Evolutionary conservation across 2,888 invertebrate species (phyloP), one percentile per base, ranked within the genome.

Genomic region (Cephus rjabovi): DNA sequence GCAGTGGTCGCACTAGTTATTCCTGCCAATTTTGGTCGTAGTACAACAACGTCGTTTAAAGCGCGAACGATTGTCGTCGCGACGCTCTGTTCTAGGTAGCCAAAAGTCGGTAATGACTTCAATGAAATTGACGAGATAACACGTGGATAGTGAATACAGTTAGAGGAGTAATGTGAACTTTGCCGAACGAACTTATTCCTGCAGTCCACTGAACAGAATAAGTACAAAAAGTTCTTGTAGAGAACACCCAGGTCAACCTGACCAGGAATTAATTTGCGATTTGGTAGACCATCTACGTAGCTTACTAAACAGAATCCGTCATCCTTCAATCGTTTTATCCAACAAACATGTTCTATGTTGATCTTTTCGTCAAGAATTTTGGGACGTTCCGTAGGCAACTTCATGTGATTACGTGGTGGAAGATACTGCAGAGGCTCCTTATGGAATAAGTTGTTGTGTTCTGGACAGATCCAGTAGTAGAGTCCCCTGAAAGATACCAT

Each of bases 1-100:
- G 93, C 95, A 0, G 95, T 94, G 11, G 91, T 77, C 74, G 89
- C 82, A 68, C 93, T 88, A 81, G 91, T 90, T 34, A 95, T 89
- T 1, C 94, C 94, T 1, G 94, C 94, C 84, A 95, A 93, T 82
- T 95, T 93, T 0, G 95, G 95, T 79, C 95, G 92, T 31, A 92
- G 77, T 1, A 92, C 92, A 78, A 93, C 93, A 0, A 93, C 92
- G 69, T 92, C 90, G 79, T 93, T 93, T 77, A 95, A 92, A 1
- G 94, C 94, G 78, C 93, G 90, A 3, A 94, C 93, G 37, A 95
- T 87, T 70, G 93, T 87, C 78, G 92, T 92, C 0, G 93, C 93
- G 1, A 94, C 90, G 30, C 93, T 94, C 87, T 95, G 95, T 83
- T 95, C 94, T 33, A 95, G 89, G 87, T 94, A 94, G 2, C 95